Conservation (phyloP, 30 jellyfish, hydroid and myxozoan species). For the Cassiopea xamachana region DNA sequence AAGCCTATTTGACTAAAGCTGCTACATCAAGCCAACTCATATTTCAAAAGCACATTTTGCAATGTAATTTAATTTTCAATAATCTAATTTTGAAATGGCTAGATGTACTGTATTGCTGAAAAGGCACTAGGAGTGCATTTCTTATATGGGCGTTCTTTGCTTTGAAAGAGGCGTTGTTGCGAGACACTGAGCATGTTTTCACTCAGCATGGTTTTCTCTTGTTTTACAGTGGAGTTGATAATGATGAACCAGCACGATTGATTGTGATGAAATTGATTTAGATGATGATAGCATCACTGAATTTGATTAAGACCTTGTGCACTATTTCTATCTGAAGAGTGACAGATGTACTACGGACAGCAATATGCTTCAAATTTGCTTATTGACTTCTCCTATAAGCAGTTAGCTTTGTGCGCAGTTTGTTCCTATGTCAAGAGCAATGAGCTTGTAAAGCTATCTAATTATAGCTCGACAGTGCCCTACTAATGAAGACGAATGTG, state of each 20-base stretch:
- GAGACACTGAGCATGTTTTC: not conserved
- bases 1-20: too few species aligned
- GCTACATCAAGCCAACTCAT: too few species aligned
- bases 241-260: not conserved
- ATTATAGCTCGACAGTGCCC: too few species aligned
- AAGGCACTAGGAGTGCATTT: not conserved
- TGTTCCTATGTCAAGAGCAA: too few species aligned
- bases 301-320: not conserved
- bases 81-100: too few species aligned
- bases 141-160: not conserved
- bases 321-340: not conserved
- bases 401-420: too few species aligned
- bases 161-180: not conserved
- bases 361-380: not conserved
- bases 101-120: not conserved
- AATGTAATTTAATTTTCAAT: too few species aligned
- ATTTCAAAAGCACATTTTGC: too few species aligned
- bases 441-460: too few species aligned
- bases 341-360: not conserved
- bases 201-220: not conserved
- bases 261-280: not conserved
- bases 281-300: not conserved
- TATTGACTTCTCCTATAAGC: too few species aligned
- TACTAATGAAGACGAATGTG: too few species aligned
- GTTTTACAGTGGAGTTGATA: not conserved